These are phyloP conservation scores for Zeugodacus cucurbitae DNA, from an alignment of 1,140 invertebrate species.

Conservation along the genomic window DNA sequence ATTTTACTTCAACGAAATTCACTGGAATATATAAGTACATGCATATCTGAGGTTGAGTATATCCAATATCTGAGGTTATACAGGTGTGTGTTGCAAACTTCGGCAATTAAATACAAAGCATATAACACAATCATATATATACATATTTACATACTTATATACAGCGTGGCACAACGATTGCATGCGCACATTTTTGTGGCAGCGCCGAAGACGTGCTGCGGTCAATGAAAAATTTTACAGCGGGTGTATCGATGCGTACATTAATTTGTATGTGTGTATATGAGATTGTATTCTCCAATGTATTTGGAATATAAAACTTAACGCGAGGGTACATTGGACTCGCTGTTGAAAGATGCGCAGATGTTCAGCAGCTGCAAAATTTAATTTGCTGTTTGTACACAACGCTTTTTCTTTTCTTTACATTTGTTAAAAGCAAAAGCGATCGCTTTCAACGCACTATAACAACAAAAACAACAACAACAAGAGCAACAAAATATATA, in stretches of 20 bases:
- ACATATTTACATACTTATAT: too few species aligned
- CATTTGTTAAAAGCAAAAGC: neutral
- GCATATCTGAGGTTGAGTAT: too few species aligned
- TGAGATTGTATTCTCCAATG: neutral
- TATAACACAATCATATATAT: too few species aligned
- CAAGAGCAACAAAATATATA: too few species aligned
- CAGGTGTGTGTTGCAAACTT: too few species aligned
- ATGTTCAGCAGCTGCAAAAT: conserved; percentile 38
- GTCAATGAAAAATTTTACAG: neutral
- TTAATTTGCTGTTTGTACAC: neutral
- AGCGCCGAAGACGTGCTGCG: neutral
- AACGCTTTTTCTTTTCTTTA: neutral
- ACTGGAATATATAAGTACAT: too few species aligned
- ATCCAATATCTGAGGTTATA: too few species aligned
- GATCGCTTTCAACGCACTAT: neutral
- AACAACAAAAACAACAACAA: too few species aligned
- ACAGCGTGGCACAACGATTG: too few species aligned
- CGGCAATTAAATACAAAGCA: too few species aligned
- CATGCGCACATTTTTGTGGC: neutral
- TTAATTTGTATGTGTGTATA: too few species aligned
- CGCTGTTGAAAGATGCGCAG: conserved; percentile 20
- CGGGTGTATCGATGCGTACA: neutral
- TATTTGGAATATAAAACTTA: conserved; percentile 19
- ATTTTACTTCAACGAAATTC: neutral
- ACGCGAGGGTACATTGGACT: neutral